Evolutionary conservation across 2,797 vertebrate species (phyloP), one percentile per base, ranked within the genome.

Genomic region (Anabacerthia variegaticeps): DNA sequence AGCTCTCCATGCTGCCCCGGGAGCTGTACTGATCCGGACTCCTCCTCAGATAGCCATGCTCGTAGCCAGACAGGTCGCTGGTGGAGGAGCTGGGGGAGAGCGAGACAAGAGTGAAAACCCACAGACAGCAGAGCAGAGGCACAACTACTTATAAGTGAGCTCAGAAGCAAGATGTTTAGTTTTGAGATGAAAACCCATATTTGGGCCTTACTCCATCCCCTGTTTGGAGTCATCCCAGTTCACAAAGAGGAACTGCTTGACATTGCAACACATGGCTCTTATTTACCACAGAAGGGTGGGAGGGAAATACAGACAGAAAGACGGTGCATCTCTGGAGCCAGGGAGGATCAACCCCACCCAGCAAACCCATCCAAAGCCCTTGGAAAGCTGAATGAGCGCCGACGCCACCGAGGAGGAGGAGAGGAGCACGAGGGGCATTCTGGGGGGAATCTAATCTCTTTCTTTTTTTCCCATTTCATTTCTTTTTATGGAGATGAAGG

Each of bases 21-120:
- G 99, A 99, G 95, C 99, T 99, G 98, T 99, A 99, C 93, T 98
- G 99, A 92, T 99, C 99, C 1, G 98, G 99, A 93, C 99, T 99
- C 95, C 98, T 99, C 97, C 99, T 98, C 97, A 99, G 97, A 94
- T 97, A 99, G 83, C 98, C 98, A 78, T 98, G 98, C 86, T 99
- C 98, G 3, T 98, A 99, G 24, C 95, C 98, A 4, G 98, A 99
- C 85, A 99, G 98, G 96, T 99, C 98, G 4, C 98, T 98, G 62
- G 98, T 98, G 4, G 99, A 99, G 66, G 98, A 98, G 96, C 99
- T 99, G 95, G 32, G 94, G 92, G 86, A 85, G 92, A 89, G 90
- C 7, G n/a, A 83, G 65, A 96, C 81, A 91, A 96, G 72, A 90
- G 67, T 76, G 54, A 95, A 93, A 85, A 80, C 52, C 56, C 82